Evolutionary conservation across 2,113 vertebrate species (phyloP).

Genomic region (Plectropomus leopardus): DNA sequence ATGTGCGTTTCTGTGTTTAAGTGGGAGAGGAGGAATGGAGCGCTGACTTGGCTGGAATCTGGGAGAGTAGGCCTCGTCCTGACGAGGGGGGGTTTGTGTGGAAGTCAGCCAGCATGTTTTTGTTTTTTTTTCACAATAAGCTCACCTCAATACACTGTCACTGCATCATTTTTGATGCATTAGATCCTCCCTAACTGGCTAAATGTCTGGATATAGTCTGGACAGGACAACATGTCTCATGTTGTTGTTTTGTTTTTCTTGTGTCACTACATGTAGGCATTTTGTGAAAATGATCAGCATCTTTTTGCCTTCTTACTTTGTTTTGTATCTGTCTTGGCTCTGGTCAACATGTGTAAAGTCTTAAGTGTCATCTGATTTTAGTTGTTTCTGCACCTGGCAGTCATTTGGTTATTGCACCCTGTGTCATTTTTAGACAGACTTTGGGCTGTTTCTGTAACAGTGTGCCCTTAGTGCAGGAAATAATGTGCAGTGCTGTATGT

Average conservation of each 20-base stretch:
- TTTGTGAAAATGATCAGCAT: neutral
- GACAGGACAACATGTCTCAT: neutral
- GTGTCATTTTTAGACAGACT: neutral
- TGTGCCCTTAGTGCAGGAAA: neutral
- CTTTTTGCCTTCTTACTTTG: neutral
- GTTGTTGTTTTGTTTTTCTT: neutral
- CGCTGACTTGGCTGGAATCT: conserved; percentile 53
- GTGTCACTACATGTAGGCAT: fast-evolving
- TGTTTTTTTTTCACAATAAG: conserved; percentile 23
- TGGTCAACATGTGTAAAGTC: neutral
- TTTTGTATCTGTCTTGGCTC: neutral
- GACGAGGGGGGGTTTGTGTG: conserved; percentile 59
- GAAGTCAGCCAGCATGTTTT: conserved; percentile 33
- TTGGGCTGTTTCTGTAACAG: neutral
- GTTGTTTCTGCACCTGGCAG: neutral
- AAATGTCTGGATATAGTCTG: too few species aligned
- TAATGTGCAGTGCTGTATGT: neutral
- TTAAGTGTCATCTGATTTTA: neutral
- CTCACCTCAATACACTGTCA: neutral
- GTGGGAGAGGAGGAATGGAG: conserved; percentile 29
- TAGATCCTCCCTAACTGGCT: neutral
- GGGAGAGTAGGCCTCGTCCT: conserved; percentile 49
- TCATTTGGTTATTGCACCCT: neutral
- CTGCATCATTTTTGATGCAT: neutral
- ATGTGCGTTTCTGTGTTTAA: neutral